Evolutionary conservation across 2,888 invertebrate species (phyloP).

Genomic region (Heliconius aoede): DNA sequence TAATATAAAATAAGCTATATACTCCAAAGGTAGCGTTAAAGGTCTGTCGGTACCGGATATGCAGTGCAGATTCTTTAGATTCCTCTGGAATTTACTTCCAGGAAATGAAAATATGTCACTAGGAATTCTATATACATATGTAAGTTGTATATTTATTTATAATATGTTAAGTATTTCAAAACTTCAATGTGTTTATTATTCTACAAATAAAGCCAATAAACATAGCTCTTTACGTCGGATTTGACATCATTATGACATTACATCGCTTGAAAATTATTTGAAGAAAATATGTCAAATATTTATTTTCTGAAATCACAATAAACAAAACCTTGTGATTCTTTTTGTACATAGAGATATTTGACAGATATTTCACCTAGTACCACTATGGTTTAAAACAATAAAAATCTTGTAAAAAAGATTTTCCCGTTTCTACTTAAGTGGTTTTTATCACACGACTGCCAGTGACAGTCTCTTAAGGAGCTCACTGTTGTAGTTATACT

Average conservation of each 20-base stretch:
- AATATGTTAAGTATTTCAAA: not conserved
- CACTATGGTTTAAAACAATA: not conserved
- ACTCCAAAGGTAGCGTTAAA: not conserved
- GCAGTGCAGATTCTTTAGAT: not conserved
- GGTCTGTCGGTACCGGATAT: not conserved
- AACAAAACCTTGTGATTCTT: too few relatives aligned
- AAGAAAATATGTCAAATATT: not conserved
- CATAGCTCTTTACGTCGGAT: not conserved
- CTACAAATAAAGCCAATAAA: not conserved
- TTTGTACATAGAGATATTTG: too few relatives aligned
- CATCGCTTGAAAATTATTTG: not conserved
- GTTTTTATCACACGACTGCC: not conserved
- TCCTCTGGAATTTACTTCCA: not conserved
- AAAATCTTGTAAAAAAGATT: not conserved
- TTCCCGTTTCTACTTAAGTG: not conserved
- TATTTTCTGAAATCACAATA: not conserved
- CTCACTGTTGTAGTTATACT: slow-evolving; percentile 1
- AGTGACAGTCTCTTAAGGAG: slow-evolving; percentile 1
- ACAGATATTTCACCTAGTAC: too few relatives aligned
- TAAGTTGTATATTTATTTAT: not conserved
- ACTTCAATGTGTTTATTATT: too few relatives aligned
- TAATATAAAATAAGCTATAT: not conserved
- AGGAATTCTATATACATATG: not conserved
- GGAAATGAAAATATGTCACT: slow-evolving; percentile 6
- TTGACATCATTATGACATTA: not conserved